phyloP scores from a whole-genome alignment of 2,888 invertebrate genomes.

The Pediacus dermestoides region DNA sequence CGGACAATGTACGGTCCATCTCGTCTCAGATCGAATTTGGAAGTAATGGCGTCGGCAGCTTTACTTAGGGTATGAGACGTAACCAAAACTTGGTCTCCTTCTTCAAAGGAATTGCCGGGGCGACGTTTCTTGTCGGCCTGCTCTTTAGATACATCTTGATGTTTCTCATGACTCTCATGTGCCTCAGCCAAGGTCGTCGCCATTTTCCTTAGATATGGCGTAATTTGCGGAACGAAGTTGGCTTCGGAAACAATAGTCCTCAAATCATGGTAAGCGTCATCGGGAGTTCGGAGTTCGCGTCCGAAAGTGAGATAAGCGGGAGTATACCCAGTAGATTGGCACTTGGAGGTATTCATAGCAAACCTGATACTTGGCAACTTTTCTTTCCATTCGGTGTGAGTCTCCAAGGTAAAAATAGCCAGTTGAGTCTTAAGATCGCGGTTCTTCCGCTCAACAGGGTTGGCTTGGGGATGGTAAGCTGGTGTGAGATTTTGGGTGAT shows the following conservation, averaged over 20 bases:
- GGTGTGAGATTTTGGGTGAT: slow-evolving; percentile 33
- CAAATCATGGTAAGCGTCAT: too few relatives aligned
- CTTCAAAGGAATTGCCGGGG: not conserved
- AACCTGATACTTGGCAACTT: slow-evolving; percentile 31
- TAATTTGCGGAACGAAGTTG: too few relatives aligned
- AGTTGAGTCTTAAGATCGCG: slow-evolving; percentile 39
- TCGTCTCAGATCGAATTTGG: too few relatives aligned
- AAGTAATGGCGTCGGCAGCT: not conserved
- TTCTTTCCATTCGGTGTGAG: slow-evolving; percentile 33
- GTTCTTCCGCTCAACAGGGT: slow-evolving; percentile 25
- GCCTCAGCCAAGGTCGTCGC: not conserved
- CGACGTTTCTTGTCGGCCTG: slow-evolving; percentile 1
- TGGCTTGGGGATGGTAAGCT: slow-evolving; percentile 27
- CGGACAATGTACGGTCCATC: too few relatives aligned
- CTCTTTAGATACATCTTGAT: slow-evolving; percentile 1
- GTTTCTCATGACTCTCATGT: not conserved
- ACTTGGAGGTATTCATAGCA: slow-evolving; percentile 39
- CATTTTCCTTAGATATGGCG: too few relatives aligned
- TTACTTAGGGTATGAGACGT: slow-evolving; percentile 7
- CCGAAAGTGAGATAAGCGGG: slow-evolving; percentile 38
- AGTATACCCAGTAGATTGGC: slow-evolving; percentile 24
- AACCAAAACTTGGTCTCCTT: slow-evolving; percentile 7
- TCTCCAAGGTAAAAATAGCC: slow-evolving; percentile 30
- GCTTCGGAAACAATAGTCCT: too few relatives aligned
- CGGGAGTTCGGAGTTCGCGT: too few relatives aligned